Conservation (phyloP, 1,140 invertebrate species). For the Anadara kagoshimensis region DNA sequence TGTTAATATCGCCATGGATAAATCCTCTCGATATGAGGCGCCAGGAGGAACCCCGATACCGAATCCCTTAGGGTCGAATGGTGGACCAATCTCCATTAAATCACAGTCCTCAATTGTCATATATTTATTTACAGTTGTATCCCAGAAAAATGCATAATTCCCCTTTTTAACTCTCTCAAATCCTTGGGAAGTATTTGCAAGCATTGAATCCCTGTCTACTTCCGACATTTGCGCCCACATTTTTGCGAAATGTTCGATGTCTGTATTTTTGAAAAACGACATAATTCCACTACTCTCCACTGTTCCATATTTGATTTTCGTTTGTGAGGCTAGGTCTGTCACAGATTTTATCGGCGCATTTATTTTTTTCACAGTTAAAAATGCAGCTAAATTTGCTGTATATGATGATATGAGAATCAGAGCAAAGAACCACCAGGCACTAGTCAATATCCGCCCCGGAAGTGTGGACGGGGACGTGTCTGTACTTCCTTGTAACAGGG, state of each 20-base stretch:
- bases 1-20: slow-evolving; percentile 94
- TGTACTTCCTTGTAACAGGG: slow-evolving; percentile 67
- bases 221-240: slow-evolving; percentile 85
- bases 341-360: slow-evolving; percentile 73
- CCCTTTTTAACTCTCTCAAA: slow-evolving; percentile 66
- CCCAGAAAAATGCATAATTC: slow-evolving; percentile 72
- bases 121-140: slow-evolving; percentile 71
- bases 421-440: slow-evolving; percentile 73
- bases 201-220: slow-evolving; percentile 65
- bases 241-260: slow-evolving; percentile 95
- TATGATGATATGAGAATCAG: slow-evolving; percentile 74
- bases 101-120: slow-evolving; percentile 69
- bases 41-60: slow-evolving; percentile 76
- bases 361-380: slow-evolving; percentile 73
- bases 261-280: slow-evolving; percentile 84
- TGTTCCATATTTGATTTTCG: slow-evolving; percentile 71
- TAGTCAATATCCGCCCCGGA: slow-evolving; percentile 68
- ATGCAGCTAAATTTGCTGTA: slow-evolving; percentile 74
- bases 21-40: slow-evolving; percentile 94
- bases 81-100: slow-evolving; percentile 69
- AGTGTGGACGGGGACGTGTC: slow-evolving; percentile 65
- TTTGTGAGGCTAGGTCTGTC: slow-evolving; percentile 71
- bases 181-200: slow-evolving; percentile 59
- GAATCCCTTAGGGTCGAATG: slow-evolving; percentile 71
- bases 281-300: slow-evolving; percentile 67